Evolutionary conservation across 2,113 vertebrate species (phyloP).

Genomic region (Nesogale talazaci): DNA sequence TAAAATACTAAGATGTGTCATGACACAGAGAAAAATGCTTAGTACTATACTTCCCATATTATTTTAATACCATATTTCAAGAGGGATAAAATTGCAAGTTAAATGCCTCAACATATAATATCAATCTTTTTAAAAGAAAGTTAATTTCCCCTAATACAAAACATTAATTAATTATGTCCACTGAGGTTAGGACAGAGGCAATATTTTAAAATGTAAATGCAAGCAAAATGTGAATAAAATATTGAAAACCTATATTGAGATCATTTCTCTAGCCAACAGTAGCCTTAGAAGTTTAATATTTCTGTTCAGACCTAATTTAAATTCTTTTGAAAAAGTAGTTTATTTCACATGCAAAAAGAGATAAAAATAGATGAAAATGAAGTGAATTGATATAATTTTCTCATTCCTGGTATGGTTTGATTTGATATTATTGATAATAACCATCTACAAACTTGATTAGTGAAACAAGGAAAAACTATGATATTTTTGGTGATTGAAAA

Average conservation of each 20-base stretch:
- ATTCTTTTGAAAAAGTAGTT: neutral
- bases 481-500: no score
- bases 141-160: conserved; percentile 37
- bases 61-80: conserved; percentile 61
- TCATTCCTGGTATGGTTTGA: neutral
- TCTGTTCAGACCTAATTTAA: neutral
- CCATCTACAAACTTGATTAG: no score
- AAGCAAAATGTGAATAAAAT: conserved; percentile 8
- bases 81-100: conserved; percentile 45
- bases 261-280: neutral
- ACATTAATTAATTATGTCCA: conserved; percentile 60
- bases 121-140: conserved; percentile 22
- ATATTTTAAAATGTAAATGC: conserved; percentile 49
- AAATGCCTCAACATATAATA: conserved; percentile 41
- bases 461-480: no score
- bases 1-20: conserved; percentile 59
- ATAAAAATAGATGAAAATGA: conserved; percentile 26
- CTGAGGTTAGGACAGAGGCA: neutral
- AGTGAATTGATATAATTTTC: neutral
- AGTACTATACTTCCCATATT: conserved; percentile 51
- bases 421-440: neutral
- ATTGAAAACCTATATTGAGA: neutral
- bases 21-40: conserved; percentile 67
- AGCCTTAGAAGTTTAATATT: conserved; percentile 31
- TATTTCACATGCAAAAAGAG: conserved; percentile 32